Evolutionary conservation across 2,888 invertebrate species (phyloP).

Genomic region (Erebia epiphron): DNA sequence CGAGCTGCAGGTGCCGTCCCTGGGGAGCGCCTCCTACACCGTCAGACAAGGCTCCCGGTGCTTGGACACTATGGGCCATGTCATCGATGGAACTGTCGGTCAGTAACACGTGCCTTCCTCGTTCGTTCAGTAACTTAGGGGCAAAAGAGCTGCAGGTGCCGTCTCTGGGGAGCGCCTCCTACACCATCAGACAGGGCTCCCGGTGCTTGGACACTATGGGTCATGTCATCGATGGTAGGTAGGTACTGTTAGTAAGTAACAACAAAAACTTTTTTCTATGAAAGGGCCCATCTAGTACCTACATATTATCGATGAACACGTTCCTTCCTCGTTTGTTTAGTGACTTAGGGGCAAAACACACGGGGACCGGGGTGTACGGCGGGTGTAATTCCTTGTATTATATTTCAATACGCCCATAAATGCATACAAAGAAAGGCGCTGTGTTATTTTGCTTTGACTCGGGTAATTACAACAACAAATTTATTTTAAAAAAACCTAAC

Average conservation of each 20-base stretch:
- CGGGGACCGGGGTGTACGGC: too few species aligned
- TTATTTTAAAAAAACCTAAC: too few species aligned
- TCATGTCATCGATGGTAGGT: constrained; percentile 92
- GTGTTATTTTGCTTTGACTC: too few species aligned
- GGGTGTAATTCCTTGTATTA: too few species aligned
- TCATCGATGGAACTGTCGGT: constrained; percentile 92
- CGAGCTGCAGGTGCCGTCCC: constrained; percentile 89
- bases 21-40: constrained; percentile 84
- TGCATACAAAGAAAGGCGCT: too few species aligned
- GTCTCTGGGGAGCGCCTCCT: constrained; percentile 79
- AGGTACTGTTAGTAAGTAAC: constrained; percentile 86
- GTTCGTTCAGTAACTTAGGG: too few species aligned
- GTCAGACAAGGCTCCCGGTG: constrained; percentile 93
- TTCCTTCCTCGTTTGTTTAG: too few species aligned
- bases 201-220: constrained; percentile 98
- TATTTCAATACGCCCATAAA: too few species aligned
- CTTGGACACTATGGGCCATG: constrained; percentile 96
- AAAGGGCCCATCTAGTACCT: too few species aligned
- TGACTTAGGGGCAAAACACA: too few species aligned
- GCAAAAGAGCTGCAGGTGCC: constrained; percentile 88
- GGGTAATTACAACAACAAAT: too few species aligned
- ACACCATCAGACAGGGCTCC: constrained; percentile 90
- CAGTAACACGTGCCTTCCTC: constrained; percentile 42
- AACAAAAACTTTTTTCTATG: background rate
- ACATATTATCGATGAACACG: too few species aligned